These are phyloP conservation scores for Drosophila watanabei DNA, from an alignment of 1,140 invertebrate genomes.

Conservation along the genomic window DNA sequence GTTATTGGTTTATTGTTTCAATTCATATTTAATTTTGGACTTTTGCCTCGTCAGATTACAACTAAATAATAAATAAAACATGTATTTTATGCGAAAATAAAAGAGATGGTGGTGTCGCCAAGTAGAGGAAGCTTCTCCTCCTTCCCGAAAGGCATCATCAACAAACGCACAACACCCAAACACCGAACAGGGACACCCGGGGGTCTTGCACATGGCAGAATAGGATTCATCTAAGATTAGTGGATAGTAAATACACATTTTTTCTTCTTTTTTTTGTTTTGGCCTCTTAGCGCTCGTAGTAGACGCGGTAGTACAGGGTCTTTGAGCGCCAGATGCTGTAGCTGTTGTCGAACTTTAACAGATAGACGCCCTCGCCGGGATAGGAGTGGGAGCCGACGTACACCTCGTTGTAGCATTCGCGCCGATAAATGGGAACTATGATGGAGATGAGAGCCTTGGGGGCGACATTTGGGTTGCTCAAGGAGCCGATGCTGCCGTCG, in stretches of 20 bases:
- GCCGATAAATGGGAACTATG: conserved; percentile 96
- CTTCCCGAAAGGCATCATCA: conserved; percentile 5
- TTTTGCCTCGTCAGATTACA: conserved; percentile 40
- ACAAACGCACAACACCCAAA: conserved; percentile 24
- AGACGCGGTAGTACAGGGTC: conserved; percentile 99
- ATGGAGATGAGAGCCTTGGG: conserved; percentile 89
- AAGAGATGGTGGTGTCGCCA: conserved; percentile 6
- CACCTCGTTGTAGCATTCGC: conserved; percentile 98
- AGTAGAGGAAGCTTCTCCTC: background rate
- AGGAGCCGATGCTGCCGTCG: background rate
- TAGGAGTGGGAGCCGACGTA: conserved; percentile 98
- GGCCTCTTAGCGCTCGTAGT: conserved; percentile 92
- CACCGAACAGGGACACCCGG: background rate
- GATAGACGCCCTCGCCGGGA: conserved; percentile 98
- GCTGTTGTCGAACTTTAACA: conserved; percentile 99
- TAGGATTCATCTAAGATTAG: conserved; percentile 35
- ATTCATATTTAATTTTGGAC: conserved; percentile 39
- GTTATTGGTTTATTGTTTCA: conserved; percentile 43
- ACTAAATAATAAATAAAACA: conserved; percentile 80
- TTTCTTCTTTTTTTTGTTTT: conserved; percentile 8
- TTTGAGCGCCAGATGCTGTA: conserved; percentile 99
- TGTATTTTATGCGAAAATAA: conserved; percentile 37
- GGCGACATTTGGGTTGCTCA: conserved; percentile 48
- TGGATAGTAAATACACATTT: conserved; percentile 18
- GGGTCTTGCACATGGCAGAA: conserved; percentile 30